phyloP scores from a whole-genome alignment of 2,113 vertebrate species.

The Ranitomeya variabilis region DNA sequence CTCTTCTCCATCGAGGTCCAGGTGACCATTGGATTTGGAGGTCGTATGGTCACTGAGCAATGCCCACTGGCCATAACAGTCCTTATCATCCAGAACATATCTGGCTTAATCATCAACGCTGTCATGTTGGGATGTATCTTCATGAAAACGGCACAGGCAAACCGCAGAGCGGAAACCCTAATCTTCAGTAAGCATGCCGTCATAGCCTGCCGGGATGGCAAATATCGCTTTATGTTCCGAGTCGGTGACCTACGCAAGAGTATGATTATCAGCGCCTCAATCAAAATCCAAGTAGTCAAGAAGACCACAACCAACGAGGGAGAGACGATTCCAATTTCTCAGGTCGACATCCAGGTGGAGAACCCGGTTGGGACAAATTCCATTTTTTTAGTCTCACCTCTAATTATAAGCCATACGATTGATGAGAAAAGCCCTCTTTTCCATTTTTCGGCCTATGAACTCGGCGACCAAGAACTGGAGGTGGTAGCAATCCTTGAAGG shows the following conservation, averaged over 20 bases:
- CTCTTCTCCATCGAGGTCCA: conserved; percentile 85
- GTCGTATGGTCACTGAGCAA: conserved; percentile 83
- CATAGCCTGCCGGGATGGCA: conserved; percentile 74
- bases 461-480: conserved; percentile 76
- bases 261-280: conserved; percentile 83
- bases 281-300: conserved; percentile 80
- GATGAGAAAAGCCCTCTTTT: conserved; percentile 79
- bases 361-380: conserved; percentile 81
- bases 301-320: conserved; percentile 77
- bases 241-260: conserved; percentile 82
- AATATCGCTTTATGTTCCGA: conserved; percentile 79
- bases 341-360: conserved; percentile 84
- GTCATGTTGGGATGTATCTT: conserved; percentile 85
- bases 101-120: conserved; percentile 81
- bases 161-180: conserved; percentile 80
- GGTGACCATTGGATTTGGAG: conserved; percentile 83
- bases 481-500: conserved; percentile 81
- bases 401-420: conserved; percentile 82
- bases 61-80: conserved; percentile 78
- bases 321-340: conserved; percentile 78
- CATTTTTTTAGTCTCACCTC: conserved; percentile 81
- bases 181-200: conserved; percentile 81
- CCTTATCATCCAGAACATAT: conserved; percentile 82
- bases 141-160: conserved; percentile 85
- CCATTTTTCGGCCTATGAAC: conserved; percentile 72